Evolutionary conservation across 2,113 vertebrate genomes (phyloP).

Genomic region (Limnothrissa miodon): DNA sequence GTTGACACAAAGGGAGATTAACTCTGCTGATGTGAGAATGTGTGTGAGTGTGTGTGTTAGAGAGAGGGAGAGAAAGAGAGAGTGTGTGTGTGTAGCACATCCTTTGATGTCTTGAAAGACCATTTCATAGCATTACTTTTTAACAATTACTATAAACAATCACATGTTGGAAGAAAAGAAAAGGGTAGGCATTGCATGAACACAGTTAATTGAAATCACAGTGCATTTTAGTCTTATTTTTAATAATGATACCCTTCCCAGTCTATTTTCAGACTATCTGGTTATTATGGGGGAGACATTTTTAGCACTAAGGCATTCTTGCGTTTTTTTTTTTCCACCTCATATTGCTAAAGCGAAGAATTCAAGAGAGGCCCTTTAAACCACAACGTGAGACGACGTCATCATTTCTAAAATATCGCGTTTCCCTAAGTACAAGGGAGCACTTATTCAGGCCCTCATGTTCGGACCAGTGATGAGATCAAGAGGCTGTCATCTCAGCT

Average conservation of each 20-base stretch:
- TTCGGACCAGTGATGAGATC: constrained; percentile 26
- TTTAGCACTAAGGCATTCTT: constrained; percentile 71
- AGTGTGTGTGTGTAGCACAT: neutral
- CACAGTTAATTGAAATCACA: constrained; percentile 1
- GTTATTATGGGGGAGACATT: constrained; percentile 68
- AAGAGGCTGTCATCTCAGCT: constrained; percentile 18
- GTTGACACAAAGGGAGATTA: constrained; percentile 6
- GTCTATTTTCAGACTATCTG: constrained; percentile 71
- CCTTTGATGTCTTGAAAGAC: neutral
- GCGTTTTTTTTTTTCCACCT: constrained; percentile 68
- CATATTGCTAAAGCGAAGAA: constrained; percentile 63
- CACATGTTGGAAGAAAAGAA: neutral
- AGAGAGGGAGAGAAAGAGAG: neutral
- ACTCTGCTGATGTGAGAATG: neutral
- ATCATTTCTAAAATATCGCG: constrained; percentile 66
- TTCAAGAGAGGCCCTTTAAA: constrained; percentile 67
- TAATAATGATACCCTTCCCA: constrained; percentile 72
- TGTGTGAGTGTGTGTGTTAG: neutral
- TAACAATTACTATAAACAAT: neutral
- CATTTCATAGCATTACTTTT: neutral
- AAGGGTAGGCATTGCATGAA: neutral
- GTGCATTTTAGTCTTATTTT: constrained; percentile 33
- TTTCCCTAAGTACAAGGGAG: constrained; percentile 68
- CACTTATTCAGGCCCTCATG: constrained; percentile 44
- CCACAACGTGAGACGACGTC: constrained; percentile 69